Evolutionary conservation across 2,888 invertebrate genomes (phyloP), one percentile per base, ranked within the genome.

Genomic region (Plebejus argus): DNA sequence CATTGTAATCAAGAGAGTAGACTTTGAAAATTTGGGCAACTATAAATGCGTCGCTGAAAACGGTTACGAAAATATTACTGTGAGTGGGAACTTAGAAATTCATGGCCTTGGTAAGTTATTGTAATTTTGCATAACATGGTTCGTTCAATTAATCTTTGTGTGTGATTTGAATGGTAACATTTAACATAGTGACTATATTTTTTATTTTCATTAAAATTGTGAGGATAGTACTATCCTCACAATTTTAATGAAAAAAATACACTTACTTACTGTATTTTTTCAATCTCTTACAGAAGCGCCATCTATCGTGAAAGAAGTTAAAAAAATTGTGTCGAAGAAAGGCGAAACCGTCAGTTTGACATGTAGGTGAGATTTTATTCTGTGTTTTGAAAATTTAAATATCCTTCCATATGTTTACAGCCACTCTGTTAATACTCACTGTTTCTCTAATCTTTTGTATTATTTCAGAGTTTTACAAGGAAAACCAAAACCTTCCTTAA

Each of bases 11-110:
- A 82, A 84, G 33, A 87, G 84, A 76, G 86, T 91, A 1, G 86
- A 88, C 71, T 90, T 91, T 53, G 79, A 82, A 1, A 83, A 92
- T 78, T 80, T 92, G 3, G 96, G 96, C 0, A 82, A 86, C 18
- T 96, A 95, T 81, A 86, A 85, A 0, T 96, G 96, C 83, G 87
- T 88, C 58, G 95, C 95, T 0, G 89, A 89, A 56, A 96, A 96
- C 84, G 90, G 89, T 0, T 91, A 84, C 81, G 92, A 93, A 77
- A 87, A 77, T 3, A 56, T 90, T 3, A 78, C 77, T 12, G 82
- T 90, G 0, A 86, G 85, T 78, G 91, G 88, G 0, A 86, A 82
- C 10, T 79, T 93, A 39, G 84, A 79, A 79, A 89, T 92, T 0
- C 78, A 79, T 20, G 91, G 89, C 49, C 86, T 93, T 53, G 91